phyloP scores from a whole-genome alignment of 2,113 vertebrate species.

The Pseudonaja textilis region DNA sequence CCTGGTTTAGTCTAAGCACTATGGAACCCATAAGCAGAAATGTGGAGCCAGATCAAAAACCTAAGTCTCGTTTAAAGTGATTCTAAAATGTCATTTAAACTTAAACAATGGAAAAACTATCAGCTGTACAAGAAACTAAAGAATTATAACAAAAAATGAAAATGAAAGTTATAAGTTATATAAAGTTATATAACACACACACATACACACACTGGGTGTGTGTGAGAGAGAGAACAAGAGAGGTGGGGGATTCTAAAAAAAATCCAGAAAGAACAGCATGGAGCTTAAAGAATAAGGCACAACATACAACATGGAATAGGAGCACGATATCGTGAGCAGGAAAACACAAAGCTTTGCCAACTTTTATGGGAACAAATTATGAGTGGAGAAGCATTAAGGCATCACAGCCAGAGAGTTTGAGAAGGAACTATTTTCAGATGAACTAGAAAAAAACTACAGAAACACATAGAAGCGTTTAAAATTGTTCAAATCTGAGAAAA shows the following conservation, averaged over 20 bases:
- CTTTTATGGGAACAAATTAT: not conserved
- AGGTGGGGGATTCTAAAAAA: no score
- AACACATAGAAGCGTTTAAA: not conserved
- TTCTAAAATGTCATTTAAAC: not conserved
- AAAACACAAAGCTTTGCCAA: not conserved
- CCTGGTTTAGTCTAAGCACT: not conserved
- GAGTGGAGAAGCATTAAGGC: not conserved
- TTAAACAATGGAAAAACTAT: not conserved
- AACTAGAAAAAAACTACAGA: not conserved
- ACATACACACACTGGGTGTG: no score
- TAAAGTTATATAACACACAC: no score
- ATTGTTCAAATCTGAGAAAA: not conserved
- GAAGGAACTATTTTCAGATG: not conserved
- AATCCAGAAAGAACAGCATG: not conserved
- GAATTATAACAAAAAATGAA: no score
- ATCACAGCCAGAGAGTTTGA: no score
- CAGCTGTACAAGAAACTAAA: no score
- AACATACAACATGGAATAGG: not conserved
- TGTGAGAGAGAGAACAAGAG: no score
- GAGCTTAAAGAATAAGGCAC: not conserved
- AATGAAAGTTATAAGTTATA: no score
- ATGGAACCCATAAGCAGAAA: not conserved
- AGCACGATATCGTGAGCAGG: not conserved
- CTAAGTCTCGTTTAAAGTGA: not conserved
- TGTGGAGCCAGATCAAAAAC: no score